Conservation (phyloP, 2,113 vertebrate species). For the Nycticorax nycticorax region DNA sequence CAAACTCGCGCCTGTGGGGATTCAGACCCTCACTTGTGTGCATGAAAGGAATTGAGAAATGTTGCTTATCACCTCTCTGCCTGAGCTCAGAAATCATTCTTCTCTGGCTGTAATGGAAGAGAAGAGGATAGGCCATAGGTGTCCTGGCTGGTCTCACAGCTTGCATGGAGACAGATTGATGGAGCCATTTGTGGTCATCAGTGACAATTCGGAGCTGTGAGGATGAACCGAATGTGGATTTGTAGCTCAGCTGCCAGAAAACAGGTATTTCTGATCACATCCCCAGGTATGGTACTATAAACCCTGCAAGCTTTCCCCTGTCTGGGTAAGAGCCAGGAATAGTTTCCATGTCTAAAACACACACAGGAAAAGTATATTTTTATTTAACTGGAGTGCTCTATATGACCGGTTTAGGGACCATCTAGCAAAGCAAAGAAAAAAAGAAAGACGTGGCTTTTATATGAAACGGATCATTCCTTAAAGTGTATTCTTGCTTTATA, state of each 20-base stretch:
- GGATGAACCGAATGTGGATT: neutral
- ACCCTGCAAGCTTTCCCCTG: neutral
- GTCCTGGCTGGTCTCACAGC: neutral
- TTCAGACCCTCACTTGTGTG: neutral
- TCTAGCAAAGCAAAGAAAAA: neutral
- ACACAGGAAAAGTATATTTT: neutral
- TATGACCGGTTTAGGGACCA: neutral
- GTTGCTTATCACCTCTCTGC: neutral
- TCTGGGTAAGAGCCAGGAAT: neutral
- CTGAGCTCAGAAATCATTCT: neutral
- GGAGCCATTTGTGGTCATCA: neutral
- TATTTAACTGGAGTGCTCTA: neutral
- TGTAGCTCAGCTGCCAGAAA: neutral
- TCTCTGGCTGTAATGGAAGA: neutral
- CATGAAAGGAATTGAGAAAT: neutral
- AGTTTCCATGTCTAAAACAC: neutral
- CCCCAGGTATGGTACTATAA: neutral
- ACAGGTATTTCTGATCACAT: neutral
- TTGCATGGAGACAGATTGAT: neutral
- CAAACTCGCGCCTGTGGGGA: neutral
- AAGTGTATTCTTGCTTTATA: neutral
- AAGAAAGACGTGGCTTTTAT: neutral
- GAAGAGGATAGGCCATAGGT: neutral
- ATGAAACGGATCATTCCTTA: neutral
- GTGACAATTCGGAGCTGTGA: neutral